These are phyloP conservation scores for Scaptomyza hsui DNA, from an alignment of 1,140 invertebrate species.

Conservation along the genomic window DNA sequence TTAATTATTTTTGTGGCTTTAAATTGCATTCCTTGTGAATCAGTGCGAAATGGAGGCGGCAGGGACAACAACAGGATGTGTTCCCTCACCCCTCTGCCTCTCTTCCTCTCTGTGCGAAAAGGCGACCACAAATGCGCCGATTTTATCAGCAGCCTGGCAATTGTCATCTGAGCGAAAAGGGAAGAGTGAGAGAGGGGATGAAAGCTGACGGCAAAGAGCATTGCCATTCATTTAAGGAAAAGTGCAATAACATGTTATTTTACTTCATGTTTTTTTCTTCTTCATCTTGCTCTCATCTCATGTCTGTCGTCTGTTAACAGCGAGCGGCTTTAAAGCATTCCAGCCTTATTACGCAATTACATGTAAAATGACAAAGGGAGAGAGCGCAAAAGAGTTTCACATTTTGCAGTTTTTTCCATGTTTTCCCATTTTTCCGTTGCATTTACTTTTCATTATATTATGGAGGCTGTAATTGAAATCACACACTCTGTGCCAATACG, in stretches of 20 bases:
- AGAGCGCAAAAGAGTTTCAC: background rate
- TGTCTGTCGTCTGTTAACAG: constrained; percentile 49
- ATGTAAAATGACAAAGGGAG: constrained; percentile 60
- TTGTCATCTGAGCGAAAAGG: constrained; percentile 51
- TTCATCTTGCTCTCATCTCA: constrained; percentile 19
- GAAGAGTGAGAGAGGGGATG: background rate
- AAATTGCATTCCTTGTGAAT: constrained; percentile 65
- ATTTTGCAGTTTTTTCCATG: background rate
- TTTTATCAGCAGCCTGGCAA: constrained; percentile 68
- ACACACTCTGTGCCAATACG: constrained; percentile 6
- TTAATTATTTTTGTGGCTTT: constrained; percentile 80
- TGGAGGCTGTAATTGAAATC: constrained; percentile 59
- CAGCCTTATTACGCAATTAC: constrained; percentile 77
- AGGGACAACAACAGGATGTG: constrained; percentile 8
- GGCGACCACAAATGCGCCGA: constrained; percentile 62
- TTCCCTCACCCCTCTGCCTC: too few species aligned
- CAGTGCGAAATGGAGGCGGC: constrained; percentile 3
- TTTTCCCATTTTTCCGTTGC: constrained; percentile 24
- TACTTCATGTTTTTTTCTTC: constrained; percentile 35
- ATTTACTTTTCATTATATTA: constrained; percentile 60
- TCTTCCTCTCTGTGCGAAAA: constrained; percentile 23
- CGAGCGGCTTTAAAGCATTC: constrained; percentile 75
- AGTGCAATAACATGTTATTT: constrained; percentile 82
- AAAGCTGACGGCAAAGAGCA: constrained; percentile 17
- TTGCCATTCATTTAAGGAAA: constrained; percentile 66